Conservation (phyloP, 2,797 vertebrate species). For the Labeo calbasu region DNA sequence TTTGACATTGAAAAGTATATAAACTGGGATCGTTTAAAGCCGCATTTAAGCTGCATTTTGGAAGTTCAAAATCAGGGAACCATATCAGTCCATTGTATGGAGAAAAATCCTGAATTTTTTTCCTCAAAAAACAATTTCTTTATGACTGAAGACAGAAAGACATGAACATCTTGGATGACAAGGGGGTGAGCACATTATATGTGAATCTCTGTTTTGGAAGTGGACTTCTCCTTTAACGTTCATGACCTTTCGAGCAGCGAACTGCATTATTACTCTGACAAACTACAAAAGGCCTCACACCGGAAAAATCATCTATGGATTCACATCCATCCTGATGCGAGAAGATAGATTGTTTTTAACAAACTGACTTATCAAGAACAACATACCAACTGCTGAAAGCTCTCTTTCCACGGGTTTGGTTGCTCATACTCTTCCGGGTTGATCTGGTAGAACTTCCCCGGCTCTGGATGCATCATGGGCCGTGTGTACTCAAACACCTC, state of each 20-base stretch:
- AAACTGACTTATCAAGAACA: neutral
- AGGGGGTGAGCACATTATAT: too few relatives aligned
- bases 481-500: constrained; percentile 99
- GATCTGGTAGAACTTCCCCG: constrained; percentile 99
- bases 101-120: too few relatives aligned
- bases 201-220: too few relatives aligned
- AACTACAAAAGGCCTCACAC: constrained; percentile 26
- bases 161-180: too few relatives aligned
- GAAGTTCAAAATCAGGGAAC: too few relatives aligned
- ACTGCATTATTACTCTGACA: neutral
- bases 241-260: constrained; percentile 4
- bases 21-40: too few relatives aligned
- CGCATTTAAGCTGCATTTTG: too few relatives aligned
- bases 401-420: constrained; percentile 99
- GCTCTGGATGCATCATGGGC: constrained; percentile 99
- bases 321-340: neutral
- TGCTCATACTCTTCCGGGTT: constrained; percentile 99
- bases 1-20: too few relatives aligned
- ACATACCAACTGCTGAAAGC: constrained; percentile 98
- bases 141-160: too few relatives aligned
- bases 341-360: neutral
- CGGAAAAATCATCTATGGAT: constrained; percentile 15
- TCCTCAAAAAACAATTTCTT: too few relatives aligned
- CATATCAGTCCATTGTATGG: too few relatives aligned
- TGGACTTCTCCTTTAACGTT: neutral